These are phyloP conservation scores for Andinoacara biseriatus DNA, from an alignment of 2,113 vertebrate species.

Conservation along the genomic window DNA sequence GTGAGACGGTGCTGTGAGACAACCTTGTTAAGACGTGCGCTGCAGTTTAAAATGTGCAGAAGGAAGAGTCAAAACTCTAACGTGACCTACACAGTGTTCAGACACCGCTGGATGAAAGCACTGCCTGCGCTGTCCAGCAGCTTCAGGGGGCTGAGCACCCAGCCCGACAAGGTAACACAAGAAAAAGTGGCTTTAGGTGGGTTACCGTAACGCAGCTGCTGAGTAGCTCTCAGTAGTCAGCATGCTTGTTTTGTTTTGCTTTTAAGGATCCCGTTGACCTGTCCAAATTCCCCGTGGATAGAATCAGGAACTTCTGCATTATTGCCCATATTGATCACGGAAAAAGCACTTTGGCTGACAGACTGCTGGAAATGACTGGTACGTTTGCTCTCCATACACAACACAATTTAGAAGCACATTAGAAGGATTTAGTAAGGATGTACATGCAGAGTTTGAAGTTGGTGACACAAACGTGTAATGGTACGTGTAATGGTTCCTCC, in stretches of 20 bases:
- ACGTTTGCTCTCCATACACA: not conserved
- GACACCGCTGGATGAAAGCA: slow-evolving; percentile 75
- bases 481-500: not conserved
- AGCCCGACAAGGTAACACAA: slow-evolving; percentile 67
- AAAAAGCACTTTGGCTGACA: slow-evolving; percentile 96
- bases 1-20: slow-evolving; percentile 38
- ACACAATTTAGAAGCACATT: not conserved
- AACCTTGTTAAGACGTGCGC: slow-evolving; percentile 31
- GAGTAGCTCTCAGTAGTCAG: not conserved
- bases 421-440: not conserved
- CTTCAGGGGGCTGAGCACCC: slow-evolving; percentile 47
- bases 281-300: slow-evolving; percentile 87
- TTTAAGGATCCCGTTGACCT: slow-evolving; percentile 86
- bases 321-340: slow-evolving; percentile 98
- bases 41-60: slow-evolving; percentile 65
- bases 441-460: not conserved
- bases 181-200: not conserved
- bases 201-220: not conserved
- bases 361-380: slow-evolving; percentile 95
- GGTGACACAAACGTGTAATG: not conserved
- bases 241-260: not conserved
- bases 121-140: slow-evolving; percentile 27
- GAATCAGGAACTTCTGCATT: slow-evolving; percentile 95
- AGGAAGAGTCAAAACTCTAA: slow-evolving; percentile 47
- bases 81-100: slow-evolving; percentile 46